Evolutionary conservation across 64 coral and sea anemone genomes (phyloP).

Genomic region (Actinia equina): DNA sequence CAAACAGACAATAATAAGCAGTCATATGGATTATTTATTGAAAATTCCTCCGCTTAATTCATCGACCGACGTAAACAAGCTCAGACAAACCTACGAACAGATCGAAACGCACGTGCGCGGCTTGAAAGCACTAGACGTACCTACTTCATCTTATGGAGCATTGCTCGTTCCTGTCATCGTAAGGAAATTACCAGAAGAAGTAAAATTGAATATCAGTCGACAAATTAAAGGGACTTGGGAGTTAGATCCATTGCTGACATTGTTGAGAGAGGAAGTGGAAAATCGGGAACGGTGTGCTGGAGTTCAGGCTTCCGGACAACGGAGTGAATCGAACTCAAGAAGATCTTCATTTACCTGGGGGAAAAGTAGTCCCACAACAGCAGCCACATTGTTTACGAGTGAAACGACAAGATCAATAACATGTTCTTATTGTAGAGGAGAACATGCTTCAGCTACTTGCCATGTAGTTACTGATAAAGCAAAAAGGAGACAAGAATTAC

Average conservation of each 20-base stretch:
- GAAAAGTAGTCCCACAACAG: background rate
- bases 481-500: no score
- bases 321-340: background rate
- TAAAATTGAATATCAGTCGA: background rate
- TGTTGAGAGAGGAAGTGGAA: background rate
- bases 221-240: constrained; percentile 5
- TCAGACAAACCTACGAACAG: no score
- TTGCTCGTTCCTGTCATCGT: background rate
- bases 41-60: no score
- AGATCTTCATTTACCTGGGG: background rate
- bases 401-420: no score
- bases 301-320: background rate
- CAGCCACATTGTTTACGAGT: background rate
- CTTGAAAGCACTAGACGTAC: constrained; percentile 13
- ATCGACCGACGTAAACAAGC: no score
- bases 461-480: background rate
- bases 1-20: background rate
- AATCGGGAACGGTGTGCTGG: constrained; percentile 26
- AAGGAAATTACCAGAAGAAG: background rate
- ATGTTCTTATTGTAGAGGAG: no score
- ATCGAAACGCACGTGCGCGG: background rate
- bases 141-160: constrained; percentile 1
- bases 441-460: no score
- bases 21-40: no score
- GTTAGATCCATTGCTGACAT: background rate